Base-by-base conservation (phyloP, 2,797 vertebrate species). In the Arrhamphus sclerolepis region DNA sequence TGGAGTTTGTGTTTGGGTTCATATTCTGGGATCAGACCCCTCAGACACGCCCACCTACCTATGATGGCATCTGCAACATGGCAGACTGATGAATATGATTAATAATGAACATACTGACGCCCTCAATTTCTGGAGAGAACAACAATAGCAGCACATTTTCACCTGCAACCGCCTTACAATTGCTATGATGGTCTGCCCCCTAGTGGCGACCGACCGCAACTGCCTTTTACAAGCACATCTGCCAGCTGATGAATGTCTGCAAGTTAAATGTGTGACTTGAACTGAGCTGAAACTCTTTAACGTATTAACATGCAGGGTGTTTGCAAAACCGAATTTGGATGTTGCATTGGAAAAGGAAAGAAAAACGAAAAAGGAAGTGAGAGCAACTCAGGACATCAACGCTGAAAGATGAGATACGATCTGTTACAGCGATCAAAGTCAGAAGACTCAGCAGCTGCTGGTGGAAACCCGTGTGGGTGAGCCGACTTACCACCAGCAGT, bases 401-500 rank as follows among this genome's bases (percentile, higher is more conserved):
- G 31, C 5, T 75, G 83, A 66, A 84, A 88, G 57, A 70, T 20
- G 85, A 87, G 75, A 80, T 20, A 72, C 75, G 51, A 42, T 46
- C n/a, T 62, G 48, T 62, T 66, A 49, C 24, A 2, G 19, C 34
- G 81, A 80, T 77, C 70, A 69, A 46, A 64, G 72, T 77, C 72
- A 83, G 67, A 77, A 78, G 72, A 59, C 74, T 56, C 41, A 8
- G 64, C 55, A 63, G 77, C 87, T 89, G 82, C 81, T 86, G 81
- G 66, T 82, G 84, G 80, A 89, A 89, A 89, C 75, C 82, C 86
- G 55, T 54, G 43, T 7, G 41, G 54, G 69, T 28, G 62, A 57
- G 44, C 8, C 56, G 54, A 68, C 61, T 48, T 26, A 41, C 42
- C 43, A 31, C 63, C 49, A 52, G 64, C 24, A 59, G 50, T 31